Percentiles rank a stretch among this genome's conserved stretches.
Conservation (phyloP, 2,888 invertebrate genomes). For the Oligia strigilis region DNA sequence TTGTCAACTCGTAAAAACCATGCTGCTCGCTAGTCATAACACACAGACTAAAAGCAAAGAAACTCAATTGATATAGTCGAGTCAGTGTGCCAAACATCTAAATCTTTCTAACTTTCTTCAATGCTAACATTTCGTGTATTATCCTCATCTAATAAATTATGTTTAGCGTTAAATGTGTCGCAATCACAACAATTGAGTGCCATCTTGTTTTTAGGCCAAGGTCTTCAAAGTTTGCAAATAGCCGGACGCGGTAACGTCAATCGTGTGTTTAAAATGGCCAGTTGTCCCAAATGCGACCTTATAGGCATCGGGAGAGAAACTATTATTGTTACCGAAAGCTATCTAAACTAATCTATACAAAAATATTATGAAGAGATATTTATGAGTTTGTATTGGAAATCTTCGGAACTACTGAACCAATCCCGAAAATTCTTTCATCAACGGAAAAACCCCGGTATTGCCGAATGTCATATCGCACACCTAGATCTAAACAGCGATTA, state of each 20-base stretch:
- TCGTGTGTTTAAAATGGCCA: not conserved
- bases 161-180: slow-evolving; percentile 18
- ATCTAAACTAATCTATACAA: not conserved
- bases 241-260: slow-evolving; percentile 3
- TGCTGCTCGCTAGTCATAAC: not conserved
- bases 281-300: slow-evolving; percentile 25
- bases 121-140: not conserved
- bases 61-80: not conserved
- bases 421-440: not conserved
- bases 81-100: not conserved
- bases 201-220: slow-evolving; percentile 35
- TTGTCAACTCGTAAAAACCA: not conserved
- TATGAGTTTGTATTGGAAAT: not conserved
- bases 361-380: not conserved
- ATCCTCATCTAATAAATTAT: not conserved
- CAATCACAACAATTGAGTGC: slow-evolving; percentile 9
- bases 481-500: too few relatives aligned
- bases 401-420: not conserved
- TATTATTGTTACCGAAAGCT: not conserved
- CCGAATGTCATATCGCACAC: not conserved
- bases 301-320: slow-evolving; percentile 1
- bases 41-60: not conserved
- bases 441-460: not conserved
- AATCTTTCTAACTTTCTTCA: not conserved
- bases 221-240: slow-evolving; percentile 28